Conservation (phyloP, 2,797 vertebrate species). For the Ctenopoma kingsleyae region DNA sequence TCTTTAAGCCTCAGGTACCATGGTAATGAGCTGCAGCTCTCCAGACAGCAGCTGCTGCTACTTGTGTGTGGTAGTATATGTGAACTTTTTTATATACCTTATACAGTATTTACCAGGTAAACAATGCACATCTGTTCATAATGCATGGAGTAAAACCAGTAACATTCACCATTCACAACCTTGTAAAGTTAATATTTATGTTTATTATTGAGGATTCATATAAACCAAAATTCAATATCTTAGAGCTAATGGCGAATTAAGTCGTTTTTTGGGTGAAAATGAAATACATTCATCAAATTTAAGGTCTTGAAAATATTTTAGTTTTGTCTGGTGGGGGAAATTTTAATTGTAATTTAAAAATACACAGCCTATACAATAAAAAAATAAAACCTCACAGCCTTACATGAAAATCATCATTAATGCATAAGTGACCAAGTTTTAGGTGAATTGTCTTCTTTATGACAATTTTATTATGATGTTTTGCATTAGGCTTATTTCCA, state of each 20-base stretch:
- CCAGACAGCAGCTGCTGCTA: conserved; percentile 57
- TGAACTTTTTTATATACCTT: conserved; percentile 9
- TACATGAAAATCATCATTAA: not conserved
- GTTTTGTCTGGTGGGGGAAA: not conserved
- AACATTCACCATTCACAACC: not conserved
- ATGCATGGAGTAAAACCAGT: not conserved
- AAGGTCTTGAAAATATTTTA: not conserved
- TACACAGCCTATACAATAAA: too few species aligned
- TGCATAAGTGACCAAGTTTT: not conserved
- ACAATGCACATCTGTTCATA: not conserved
- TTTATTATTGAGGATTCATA: not conserved
- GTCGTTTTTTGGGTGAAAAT: not conserved
- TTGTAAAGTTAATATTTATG: not conserved
- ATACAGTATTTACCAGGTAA: conserved; percentile 8
- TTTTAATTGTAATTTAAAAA: too few species aligned
- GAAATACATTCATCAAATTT: not conserved
- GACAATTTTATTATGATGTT: not conserved
- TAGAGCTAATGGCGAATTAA: not conserved
- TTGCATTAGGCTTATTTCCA: conserved; percentile 18
- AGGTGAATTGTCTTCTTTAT: not conserved
- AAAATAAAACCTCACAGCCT: not conserved
- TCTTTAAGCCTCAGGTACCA: conserved; percentile 71
- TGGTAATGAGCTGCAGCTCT: conserved; percentile 74
- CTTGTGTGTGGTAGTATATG: conserved; percentile 10
- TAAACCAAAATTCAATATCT: not conserved